Evolutionary conservation across 2,888 invertebrate species (phyloP).

Genomic region (Pseudeuparius sepicola): DNA sequence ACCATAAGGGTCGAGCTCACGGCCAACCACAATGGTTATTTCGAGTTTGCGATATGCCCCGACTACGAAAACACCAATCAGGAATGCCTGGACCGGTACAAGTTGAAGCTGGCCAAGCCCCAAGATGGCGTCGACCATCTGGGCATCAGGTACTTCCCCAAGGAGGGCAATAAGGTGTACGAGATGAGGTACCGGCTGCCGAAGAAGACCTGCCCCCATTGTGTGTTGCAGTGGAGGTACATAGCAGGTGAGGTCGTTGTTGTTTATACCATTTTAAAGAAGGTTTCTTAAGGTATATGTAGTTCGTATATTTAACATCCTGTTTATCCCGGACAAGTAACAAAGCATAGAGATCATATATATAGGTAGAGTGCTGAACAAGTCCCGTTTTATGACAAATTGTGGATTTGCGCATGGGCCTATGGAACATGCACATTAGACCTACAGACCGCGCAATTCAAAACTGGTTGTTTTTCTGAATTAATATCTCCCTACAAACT

Average conservation of each 20-base stretch:
- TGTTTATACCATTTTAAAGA: too few species aligned
- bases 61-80: conserved; percentile 60
- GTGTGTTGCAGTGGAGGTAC: conserved; percentile 83
- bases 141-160: conserved; percentile 58
- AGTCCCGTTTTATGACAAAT: too few species aligned
- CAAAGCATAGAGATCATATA: too few species aligned
- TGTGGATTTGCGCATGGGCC: too few species aligned
- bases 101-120: conserved; percentile 46
- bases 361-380: too few species aligned
- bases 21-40: conserved; percentile 78
- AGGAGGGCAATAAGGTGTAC: conserved; percentile 68
- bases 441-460: too few species aligned
- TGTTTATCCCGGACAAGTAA: too few species aligned
- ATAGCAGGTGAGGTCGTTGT: conserved; percentile 60
- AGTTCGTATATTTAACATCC: too few species aligned
- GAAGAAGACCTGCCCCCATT: conserved; percentile 63
- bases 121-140: conserved; percentile 41
- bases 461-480: too few species aligned
- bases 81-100: conserved; percentile 64
- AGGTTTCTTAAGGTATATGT: too few species aligned
- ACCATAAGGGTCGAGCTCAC: conserved; percentile 75
- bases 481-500: too few species aligned
- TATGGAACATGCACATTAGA: too few species aligned
- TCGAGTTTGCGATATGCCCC: conserved; percentile 75
- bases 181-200: conserved; percentile 51